Percentiles rank a stretch among this genome's conserved stretches.
Conservation (phyloP, 2,113 vertebrate species). For the Notarius lentiginosus region DNA sequence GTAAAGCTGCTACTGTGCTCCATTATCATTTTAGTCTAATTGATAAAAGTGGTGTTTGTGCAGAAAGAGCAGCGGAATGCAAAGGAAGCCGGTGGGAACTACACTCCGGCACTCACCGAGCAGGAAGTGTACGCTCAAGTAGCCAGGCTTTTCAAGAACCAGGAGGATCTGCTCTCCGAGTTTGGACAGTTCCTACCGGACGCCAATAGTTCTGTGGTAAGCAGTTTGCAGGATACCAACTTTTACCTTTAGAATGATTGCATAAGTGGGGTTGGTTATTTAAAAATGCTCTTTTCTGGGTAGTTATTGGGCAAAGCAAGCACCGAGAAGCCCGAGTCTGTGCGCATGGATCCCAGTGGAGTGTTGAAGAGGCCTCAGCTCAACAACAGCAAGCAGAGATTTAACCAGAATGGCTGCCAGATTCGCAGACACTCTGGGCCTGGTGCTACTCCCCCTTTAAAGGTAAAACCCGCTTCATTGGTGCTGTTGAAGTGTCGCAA, state of each 20-base stretch:
- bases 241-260: background rate
- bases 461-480: slow-evolving; percentile 71
- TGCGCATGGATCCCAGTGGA: slow-evolving; percentile 91
- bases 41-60: background rate
- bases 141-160: slow-evolving; percentile 97
- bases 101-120: slow-evolving; percentile 92
- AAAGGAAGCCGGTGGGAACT: slow-evolving; percentile 97
- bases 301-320: slow-evolving; percentile 90
- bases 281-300: slow-evolving; percentile 29
- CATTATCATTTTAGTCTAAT: background rate
- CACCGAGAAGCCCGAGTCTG: slow-evolving; percentile 91
- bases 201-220: slow-evolving; percentile 93
- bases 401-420: slow-evolving; percentile 93
- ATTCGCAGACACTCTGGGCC: slow-evolving; percentile 85
- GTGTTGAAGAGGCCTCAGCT: slow-evolving; percentile 93
- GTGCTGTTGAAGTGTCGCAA: background rate
- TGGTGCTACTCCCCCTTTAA: slow-evolving; percentile 84
- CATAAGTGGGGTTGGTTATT: background rate
- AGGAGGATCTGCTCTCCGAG: slow-evolving; percentile 95
- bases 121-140: slow-evolving; percentile 98
- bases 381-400: slow-evolving; percentile 92
- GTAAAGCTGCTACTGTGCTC: background rate
- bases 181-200: slow-evolving; percentile 98
- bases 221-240: slow-evolving; percentile 35
- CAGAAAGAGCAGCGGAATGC: slow-evolving; percentile 98